These are phyloP conservation scores for Parambassis ranga DNA, from an alignment of 2,797 vertebrate species.

Conservation along the genomic window DNA sequence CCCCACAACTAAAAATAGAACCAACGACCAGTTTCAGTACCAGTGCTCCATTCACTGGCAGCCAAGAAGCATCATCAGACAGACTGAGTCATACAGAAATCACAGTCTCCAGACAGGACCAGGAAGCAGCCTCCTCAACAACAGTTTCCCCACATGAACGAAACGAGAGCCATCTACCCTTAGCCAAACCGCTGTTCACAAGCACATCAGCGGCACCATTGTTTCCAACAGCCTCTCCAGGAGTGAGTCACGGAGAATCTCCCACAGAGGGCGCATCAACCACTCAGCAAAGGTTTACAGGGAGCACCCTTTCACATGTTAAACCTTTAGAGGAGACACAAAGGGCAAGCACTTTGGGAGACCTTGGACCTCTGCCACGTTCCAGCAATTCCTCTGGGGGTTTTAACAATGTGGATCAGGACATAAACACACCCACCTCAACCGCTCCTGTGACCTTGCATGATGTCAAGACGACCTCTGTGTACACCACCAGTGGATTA, in stretches of 20 bases:
- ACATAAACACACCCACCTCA: constrained; percentile 31
- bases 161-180: constrained; percentile 5
- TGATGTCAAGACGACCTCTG: constrained; percentile 20
- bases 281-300: constrained; percentile 38
- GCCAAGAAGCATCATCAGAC: constrained; percentile 67
- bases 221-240: constrained; percentile 46
- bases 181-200: constrained; percentile 22
- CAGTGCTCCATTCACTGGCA: constrained; percentile 57
- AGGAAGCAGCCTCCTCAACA: constrained; percentile 13
- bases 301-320: constrained; percentile 27
- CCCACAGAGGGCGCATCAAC: constrained; percentile 8
- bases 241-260: constrained; percentile 15
- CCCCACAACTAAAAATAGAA: constrained; percentile 56
- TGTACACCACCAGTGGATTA: constrained; percentile 4
- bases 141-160: constrained; percentile 27
- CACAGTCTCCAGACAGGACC: constrained; percentile 40
- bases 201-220: constrained; percentile 23
- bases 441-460: constrained; percentile 3
- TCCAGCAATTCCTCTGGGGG: constrained; percentile 14
- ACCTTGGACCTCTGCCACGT: constrained; percentile 4
- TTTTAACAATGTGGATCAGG: constrained; percentile 10
- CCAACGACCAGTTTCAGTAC: constrained; percentile 45
- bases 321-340: constrained; percentile 31
- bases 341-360: constrained; percentile 6
- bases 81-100: constrained; percentile 63